Conservation (phyloP, 2,113 vertebrate genomes). For the Coracopsis vasa region DNA sequence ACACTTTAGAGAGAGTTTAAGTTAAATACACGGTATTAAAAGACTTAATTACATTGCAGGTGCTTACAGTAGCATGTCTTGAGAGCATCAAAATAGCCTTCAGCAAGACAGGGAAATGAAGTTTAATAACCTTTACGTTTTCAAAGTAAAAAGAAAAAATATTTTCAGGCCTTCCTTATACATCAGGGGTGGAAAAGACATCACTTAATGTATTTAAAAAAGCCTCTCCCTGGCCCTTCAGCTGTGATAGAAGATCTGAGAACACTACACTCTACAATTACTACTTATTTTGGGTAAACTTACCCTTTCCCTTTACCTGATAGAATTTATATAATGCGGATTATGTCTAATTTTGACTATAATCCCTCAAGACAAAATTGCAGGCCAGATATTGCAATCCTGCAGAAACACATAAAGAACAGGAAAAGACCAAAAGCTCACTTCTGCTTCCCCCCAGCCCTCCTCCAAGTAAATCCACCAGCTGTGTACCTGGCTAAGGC, state of each 20-base stretch:
- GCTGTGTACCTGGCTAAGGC: not conserved
- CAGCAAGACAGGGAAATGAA: constrained; percentile 10
- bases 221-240: constrained; percentile 37
- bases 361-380: not conserved
- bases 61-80: not conserved
- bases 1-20: not conserved
- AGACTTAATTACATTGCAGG: constrained; percentile 32
- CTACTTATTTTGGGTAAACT: not conserved
- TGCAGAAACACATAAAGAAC: not conserved
- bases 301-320: not conserved
- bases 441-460: not conserved
- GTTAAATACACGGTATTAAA: not conserved
- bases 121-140: constrained; percentile 8
- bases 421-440: not conserved
- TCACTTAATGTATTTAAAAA: not conserved
- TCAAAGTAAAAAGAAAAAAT: constrained; percentile 30
- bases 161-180: not conserved
- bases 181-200: not conserved
- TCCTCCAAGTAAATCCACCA: not conserved
- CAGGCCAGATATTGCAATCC: not conserved
- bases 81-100: constrained; percentile 8
- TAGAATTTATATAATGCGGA: not conserved
- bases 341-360: not conserved
- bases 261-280: not conserved
- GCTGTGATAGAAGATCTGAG: constrained; percentile 6